These are phyloP conservation scores for Nephrotoma flavescens DNA, from an alignment of 2,888 invertebrate species.

Conservation along the genomic window DNA sequence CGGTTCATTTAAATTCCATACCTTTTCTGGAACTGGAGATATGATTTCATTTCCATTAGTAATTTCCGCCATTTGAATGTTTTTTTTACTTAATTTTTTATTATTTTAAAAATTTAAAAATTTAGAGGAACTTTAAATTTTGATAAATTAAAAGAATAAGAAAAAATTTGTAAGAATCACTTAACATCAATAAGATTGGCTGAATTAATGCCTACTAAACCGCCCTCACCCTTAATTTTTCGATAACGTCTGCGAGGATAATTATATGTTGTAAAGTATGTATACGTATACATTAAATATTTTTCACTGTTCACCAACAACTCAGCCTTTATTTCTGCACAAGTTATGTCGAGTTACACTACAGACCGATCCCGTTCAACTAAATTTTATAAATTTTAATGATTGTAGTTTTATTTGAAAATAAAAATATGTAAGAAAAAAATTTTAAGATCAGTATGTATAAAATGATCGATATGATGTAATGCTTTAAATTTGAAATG, in stretches of 20 bases:
- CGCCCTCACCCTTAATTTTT: not conserved
- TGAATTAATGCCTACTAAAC: not conserved
- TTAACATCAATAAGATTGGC: not conserved
- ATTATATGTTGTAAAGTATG: not conserved
- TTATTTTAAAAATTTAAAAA: not conserved
- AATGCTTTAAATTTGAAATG: not conserved
- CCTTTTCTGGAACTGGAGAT: constrained; percentile 50
- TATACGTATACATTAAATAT: not conserved
- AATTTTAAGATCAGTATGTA: not conserved
- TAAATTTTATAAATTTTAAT: not conserved
- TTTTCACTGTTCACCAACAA: not conserved
- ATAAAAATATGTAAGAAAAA: not conserved
- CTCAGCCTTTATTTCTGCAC: not conserved
- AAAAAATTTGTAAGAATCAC: not conserved
- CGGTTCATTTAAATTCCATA: constrained; percentile 57
- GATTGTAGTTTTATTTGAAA: not conserved
- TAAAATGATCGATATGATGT: not conserved
- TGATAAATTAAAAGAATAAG: not conserved
- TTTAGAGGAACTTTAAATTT: not conserved
- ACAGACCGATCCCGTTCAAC: not conserved
- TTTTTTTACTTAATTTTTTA: not conserved
- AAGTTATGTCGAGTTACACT: not conserved
- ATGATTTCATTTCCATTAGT: not conserved
- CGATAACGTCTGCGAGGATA: not conserved
- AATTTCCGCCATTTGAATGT: not conserved